Base-by-base conservation (phyloP, 2,888 invertebrate genomes). In the Aphodius sticticus region DNA sequence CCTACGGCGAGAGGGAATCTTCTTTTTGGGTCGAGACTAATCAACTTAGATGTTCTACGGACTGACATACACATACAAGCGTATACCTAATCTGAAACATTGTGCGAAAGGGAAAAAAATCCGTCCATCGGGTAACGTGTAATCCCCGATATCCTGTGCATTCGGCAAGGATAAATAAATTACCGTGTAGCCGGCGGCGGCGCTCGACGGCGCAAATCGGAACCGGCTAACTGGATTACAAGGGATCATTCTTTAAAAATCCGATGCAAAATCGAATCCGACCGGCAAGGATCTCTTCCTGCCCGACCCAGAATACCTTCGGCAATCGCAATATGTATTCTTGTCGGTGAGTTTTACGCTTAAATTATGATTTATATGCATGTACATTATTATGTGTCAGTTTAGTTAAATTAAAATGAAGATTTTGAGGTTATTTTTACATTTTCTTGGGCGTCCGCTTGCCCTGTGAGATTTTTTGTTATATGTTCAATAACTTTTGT, bases 101-200 rank as follows among this genome's bases (percentile, higher is more conserved):
- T 82, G 76, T 79, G 35, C 69, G 35, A 69, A 77, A 69, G 53
- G 69, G 15, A 77, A 77, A 77, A 26, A 16, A 77, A 69, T 36
- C 69, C 16, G 16, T 69, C 69, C 70, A 71, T 72, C 78, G 79
- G 81, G 81, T 78, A 79, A 82, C 80, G 72, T 36, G 80, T 84
- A 84, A 84, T 84, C 84, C 83, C 77, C 82, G 82, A 84, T 84
- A 84, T 84, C 84, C 84, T 84, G 84, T 84, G 82, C 81, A 83
- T 82, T 82, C 74, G 83, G 81, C 78, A 81, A 80, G 82, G 82
- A 83, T 84, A 84, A 83, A 84, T 84, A 84, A 84, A 84, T 84
- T 84, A 84, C 81, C 78, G 81, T 78, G 80, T 82, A 81, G 84
- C 84, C 83, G 78, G 82, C 78, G 82, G 83, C 80, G 80, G 77